Percentiles rank a stretch among this genome's conserved stretches.
These are phyloP conservation scores for Cheilosia urbana DNA, from an alignment of 2,888 invertebrate genomes.

Conservation along the genomic window DNA sequence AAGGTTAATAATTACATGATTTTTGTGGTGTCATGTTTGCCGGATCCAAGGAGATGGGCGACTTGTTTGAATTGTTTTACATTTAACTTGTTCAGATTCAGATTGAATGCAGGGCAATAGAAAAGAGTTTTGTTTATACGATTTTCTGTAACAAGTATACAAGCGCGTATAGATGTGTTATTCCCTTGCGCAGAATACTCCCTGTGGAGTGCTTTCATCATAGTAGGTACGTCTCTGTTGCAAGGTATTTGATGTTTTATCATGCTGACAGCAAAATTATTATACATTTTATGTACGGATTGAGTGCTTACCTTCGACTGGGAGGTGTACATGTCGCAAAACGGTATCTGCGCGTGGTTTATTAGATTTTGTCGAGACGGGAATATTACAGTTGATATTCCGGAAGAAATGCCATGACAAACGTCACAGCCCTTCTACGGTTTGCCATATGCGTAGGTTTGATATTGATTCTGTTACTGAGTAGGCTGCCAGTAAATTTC, in stretches of 20 bases:
- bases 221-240: slow-evolving; percentile 5
- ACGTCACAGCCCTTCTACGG: too few relatives aligned
- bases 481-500: too few relatives aligned
- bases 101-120: slow-evolving; percentile 31
- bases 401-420: not conserved
- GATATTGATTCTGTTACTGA: too few relatives aligned
- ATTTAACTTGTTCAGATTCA: not conserved
- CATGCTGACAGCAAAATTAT: slow-evolving; percentile 53
- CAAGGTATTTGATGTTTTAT: slow-evolving; percentile 56
- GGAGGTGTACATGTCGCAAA: slow-evolving; percentile 2
- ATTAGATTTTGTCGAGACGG: not conserved
- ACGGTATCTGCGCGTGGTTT: not conserved
- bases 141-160: too few relatives aligned
- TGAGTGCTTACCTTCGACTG: slow-evolving; percentile 29
- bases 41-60: slow-evolving; percentile 7
- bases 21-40: slow-evolving; percentile 65
- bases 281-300: slow-evolving; percentile 26
- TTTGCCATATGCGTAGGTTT: too few relatives aligned
- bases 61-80: not conserved
- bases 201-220: slow-evolving; percentile 18
- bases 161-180: slow-evolving; percentile 1
- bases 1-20: slow-evolving; percentile 66
- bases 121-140: not conserved
- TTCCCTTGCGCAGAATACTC: slow-evolving; percentile 9
- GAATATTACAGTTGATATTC: not conserved